These are phyloP conservation scores for Chelonoidis abingdonii DNA, from an alignment of 2,113 vertebrate species.

Conservation along the genomic window DNA sequence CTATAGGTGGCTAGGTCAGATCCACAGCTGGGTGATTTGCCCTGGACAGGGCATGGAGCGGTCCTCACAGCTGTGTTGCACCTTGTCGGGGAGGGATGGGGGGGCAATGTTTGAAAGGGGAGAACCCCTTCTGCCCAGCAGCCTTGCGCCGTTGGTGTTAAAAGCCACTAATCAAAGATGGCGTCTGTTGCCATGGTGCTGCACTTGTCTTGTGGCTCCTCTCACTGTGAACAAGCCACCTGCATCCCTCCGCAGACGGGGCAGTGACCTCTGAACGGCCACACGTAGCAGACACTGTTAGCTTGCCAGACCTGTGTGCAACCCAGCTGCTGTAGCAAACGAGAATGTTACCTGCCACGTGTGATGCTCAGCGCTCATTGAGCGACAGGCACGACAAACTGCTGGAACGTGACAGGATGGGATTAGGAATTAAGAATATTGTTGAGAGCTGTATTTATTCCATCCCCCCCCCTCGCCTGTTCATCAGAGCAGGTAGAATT, in stretches of 20 bases:
- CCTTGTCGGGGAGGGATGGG: neutral
- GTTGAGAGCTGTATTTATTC: too few species aligned
- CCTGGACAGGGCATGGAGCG: neutral
- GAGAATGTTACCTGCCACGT: neutral
- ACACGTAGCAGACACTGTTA: neutral
- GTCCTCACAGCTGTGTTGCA: neutral
- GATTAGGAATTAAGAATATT: neutral
- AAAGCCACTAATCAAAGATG: accelerated
- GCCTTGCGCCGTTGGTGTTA: neutral
- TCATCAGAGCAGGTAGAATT: neutral
- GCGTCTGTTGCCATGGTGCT: accelerated
- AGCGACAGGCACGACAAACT: accelerated
- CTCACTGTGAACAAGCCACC: slow-evolving; percentile 36
- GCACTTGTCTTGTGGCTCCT: accelerated
- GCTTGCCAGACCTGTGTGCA: slow-evolving; percentile 66
- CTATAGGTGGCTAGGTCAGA: neutral
- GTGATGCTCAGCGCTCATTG: neutral
- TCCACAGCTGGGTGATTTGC: neutral
- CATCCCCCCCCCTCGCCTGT: too few species aligned
- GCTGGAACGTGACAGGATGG: neutral
- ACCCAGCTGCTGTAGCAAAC: neutral
- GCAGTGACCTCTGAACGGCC: neutral
- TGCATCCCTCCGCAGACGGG: accelerated
- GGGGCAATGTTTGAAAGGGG: accelerated
- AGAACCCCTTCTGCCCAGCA: accelerated